Evolutionary conservation across 1,140 invertebrate species (phyloP), one percentile per base, ranked within the genome.

Genomic region (Idris sp.): DNA sequence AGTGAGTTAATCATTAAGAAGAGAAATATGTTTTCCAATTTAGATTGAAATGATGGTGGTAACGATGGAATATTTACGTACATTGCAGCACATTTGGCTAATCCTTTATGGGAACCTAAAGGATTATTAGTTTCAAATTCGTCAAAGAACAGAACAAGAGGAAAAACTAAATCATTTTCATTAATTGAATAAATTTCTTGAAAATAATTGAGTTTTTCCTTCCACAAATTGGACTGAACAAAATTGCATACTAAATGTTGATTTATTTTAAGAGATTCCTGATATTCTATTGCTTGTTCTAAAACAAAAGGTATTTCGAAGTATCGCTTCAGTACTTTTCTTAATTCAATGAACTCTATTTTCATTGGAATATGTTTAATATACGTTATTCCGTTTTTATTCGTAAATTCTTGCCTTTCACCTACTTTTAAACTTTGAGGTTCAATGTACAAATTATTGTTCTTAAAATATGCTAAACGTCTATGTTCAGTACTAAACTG

Each of bases 231-330:
- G 6, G 16, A 49, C 7, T 49, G 46, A 14, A 22, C n/a, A 31
- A 46, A 15, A 28, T 62, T 71, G 7, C 0, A n/a, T 18, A 61
- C 33, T 9, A 54, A 11, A 15, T 41, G 25, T 14, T 10, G 3
- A 2, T 38, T 8, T 25, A 6, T 15, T 25, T 31, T 8, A 15
- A 62, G 6, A 11, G 35, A 51, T 10, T 69, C 11, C 10, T 44
- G 10, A 13, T 59, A 69, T 7, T 19, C 2, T 4, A 56, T 13
- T 8, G 44, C 58, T 33, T 16, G 22, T 11, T 58, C 11, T 8
- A 75, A 30, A 11, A 71, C 4, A 13, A 8, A 10, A 2, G 72
- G 56, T 4, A 71, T 53, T 33, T 56, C 3, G 36, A 75, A 62
- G 26, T 69, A 74, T 14, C 41, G 26, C 11, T 25, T 48, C 8